Conservation (phyloP, 2,888 invertebrate genomes). For the Acanthococcus lagerstroemiae region DNA sequence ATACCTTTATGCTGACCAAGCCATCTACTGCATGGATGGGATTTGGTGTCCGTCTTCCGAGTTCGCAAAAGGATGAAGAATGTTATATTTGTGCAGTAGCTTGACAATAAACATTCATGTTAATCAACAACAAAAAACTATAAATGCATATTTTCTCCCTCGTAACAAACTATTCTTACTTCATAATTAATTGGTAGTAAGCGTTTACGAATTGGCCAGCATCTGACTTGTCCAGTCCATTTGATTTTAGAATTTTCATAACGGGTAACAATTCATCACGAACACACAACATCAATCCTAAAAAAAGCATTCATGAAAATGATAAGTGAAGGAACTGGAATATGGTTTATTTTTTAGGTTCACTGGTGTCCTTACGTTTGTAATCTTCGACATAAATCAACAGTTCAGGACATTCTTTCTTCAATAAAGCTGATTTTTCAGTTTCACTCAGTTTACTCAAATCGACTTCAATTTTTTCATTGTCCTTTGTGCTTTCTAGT, state of each 20-base stretch:
- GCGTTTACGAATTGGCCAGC: conserved; percentile 61
- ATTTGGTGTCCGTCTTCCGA: conserved; percentile 57
- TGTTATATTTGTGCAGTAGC: conserved; percentile 75
- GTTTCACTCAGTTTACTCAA: conserved; percentile 61
- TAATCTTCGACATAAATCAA: conserved; percentile 66
- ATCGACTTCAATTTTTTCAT: conserved; percentile 61
- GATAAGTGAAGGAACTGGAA: conserved; percentile 1
- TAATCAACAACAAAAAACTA: too few species aligned
- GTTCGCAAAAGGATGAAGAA: conserved; percentile 79
- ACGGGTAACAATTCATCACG: conserved; percentile 52
- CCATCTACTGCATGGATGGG: conserved; percentile 82
- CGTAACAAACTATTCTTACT: conserved; percentile 43
- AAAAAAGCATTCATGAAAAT: not conserved
- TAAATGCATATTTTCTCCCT: too few species aligned
- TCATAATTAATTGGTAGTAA: conserved; percentile 54
- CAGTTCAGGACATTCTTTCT: conserved; percentile 83
- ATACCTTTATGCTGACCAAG: conserved; percentile 70
- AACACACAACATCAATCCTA: not conserved
- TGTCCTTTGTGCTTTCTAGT: conserved; percentile 43
- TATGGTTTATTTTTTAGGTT: too few species aligned
- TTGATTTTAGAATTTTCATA: conserved; percentile 51
- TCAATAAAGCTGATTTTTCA: conserved; percentile 64
- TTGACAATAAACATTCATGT: conserved; percentile 43
- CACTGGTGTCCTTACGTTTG: too few species aligned
- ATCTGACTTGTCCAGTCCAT: conserved; percentile 53